A percentile compares a stretch with the other conserved stretches of the same genome.
Conservation (phyloP, 2,113 vertebrate species). For the Callipepla squamata region DNA sequence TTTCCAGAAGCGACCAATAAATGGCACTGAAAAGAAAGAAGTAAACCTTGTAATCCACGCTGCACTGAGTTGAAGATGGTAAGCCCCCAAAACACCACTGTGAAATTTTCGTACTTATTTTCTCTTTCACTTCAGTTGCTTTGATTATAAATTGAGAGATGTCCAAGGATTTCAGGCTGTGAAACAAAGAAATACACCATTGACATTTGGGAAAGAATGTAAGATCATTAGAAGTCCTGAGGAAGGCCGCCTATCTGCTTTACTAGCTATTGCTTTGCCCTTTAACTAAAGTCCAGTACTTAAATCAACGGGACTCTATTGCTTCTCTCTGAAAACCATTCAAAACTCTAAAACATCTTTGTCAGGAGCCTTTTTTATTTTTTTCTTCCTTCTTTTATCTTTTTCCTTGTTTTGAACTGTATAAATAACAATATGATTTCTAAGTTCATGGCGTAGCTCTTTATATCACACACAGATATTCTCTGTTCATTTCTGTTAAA, state of each 20-base stretch:
- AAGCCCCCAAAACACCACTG: background rate
- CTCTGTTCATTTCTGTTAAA: background rate
- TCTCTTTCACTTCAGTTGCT: slow-evolving; percentile 4
- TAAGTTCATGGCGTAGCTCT: background rate
- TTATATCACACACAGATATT: background rate
- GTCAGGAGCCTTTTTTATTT: background rate
- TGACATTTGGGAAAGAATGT: slow-evolving; percentile 60
- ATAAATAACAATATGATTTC: background rate
- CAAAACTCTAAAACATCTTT: background rate
- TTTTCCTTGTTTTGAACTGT: background rate
- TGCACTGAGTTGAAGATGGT: background rate
- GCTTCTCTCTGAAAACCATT: slow-evolving; percentile 33
- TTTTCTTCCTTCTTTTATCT: accelerated
- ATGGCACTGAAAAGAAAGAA: background rate
- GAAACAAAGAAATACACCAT: slow-evolving; percentile 55
- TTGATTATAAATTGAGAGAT: slow-evolving; percentile 28
- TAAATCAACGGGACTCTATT: slow-evolving; percentile 38
- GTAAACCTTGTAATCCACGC: background rate
- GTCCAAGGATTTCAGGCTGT: slow-evolving; percentile 18
- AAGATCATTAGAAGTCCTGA: slow-evolving; percentile 51
- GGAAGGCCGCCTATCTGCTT: slow-evolving; percentile 13
- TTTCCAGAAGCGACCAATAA: background rate
- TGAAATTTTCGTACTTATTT: background rate
- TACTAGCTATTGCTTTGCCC: slow-evolving; percentile 49
- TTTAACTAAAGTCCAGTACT: slow-evolving; percentile 48